Percentiles rank a stretch among this genome's conserved stretches.
phyloP scores from a whole-genome alignment of 2,113 vertebrate genomes.

The Clarias batrachus region DNA sequence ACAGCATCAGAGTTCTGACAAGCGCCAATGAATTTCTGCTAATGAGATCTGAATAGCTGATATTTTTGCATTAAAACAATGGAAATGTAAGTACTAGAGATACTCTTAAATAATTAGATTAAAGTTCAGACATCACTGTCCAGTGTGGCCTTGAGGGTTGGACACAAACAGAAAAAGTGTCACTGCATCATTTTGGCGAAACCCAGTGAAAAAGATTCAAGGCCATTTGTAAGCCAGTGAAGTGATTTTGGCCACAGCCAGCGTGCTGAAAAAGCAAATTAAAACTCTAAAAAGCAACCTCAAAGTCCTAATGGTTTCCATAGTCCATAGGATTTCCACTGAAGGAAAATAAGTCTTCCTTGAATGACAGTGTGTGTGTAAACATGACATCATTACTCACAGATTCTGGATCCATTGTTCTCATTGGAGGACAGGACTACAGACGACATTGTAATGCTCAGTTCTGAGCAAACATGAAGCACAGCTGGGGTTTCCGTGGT shows the following conservation, averaged over 20 bases:
- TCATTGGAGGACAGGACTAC: slow-evolving; percentile 74
- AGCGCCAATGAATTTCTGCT: slow-evolving; percentile 62
- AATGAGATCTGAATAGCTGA: slow-evolving; percentile 63
- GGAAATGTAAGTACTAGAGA: slow-evolving; percentile 58
- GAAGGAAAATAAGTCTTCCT: slow-evolving; percentile 37
- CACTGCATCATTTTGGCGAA: slow-evolving; percentile 30
- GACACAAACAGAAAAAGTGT: slow-evolving; percentile 36
- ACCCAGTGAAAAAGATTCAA: slow-evolving; percentile 14
- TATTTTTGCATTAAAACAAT: slow-evolving; percentile 65
- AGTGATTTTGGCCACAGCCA: slow-evolving; percentile 37
- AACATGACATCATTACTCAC: slow-evolving; percentile 84
- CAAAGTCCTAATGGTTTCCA: slow-evolving; percentile 28
- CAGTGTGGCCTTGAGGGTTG: slow-evolving; percentile 60
- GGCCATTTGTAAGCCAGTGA: slow-evolving; percentile 38
- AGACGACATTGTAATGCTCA: slow-evolving; percentile 79
- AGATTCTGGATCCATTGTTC: slow-evolving; percentile 73
- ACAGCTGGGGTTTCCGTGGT: slow-evolving; percentile 49
- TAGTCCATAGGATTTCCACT: slow-evolving; percentile 24
- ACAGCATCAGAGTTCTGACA: slow-evolving; percentile 59
- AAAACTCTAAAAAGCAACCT: slow-evolving; percentile 38
- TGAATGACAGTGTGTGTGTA: slow-evolving; percentile 62
- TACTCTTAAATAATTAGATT: slow-evolving; percentile 68
- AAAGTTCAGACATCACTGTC: slow-evolving; percentile 65
- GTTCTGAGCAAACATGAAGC: slow-evolving; percentile 73
- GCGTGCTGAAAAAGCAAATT: slow-evolving; percentile 29